phyloP scores from a whole-genome alignment of 37 sponge, comb jelly and placozoan genomes.

The Amphimedon queenslandica region DNA sequence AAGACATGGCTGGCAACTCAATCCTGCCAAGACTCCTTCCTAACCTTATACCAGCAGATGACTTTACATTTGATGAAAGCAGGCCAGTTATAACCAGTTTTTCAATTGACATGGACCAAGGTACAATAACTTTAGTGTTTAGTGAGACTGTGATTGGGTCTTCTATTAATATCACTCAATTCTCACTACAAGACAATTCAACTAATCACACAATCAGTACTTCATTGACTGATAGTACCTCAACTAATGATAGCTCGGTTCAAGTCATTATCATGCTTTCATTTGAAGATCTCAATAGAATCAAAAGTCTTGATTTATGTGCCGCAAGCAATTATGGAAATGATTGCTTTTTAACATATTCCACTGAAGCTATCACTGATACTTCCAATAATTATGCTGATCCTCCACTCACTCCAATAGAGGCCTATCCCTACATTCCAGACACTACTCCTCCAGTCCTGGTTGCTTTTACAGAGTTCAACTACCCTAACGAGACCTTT shows the following conservation, averaged over 20 bases:
- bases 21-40: conserved; percentile 10
- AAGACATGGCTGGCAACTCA: conserved; percentile 68
- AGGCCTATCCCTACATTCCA: conserved; percentile 24
- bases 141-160: conserved; percentile 73
- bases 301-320: conserved; percentile 71
- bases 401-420: conserved; percentile 14
- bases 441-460: conserved; percentile 66
- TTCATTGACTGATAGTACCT: conserved; percentile 64
- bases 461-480: conserved; percentile 78
- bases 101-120: conserved; percentile 61
- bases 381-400: conserved; percentile 56
- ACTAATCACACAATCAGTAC: conserved; percentile 5
- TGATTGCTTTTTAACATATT: conserved; percentile 63
- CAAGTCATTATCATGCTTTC: conserved; percentile 48
- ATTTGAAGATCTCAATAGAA: conserved; percentile 72
- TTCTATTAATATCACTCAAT: conserved; percentile 44
- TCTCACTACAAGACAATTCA: conserved; percentile 33
- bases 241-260: conserved; percentile 31
- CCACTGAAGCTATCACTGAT: conserved; percentile 41
- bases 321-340: conserved; percentile 21
- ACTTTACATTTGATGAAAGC: conserved; percentile 42
- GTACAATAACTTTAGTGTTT: conserved; percentile 54
- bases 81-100: conserved; percentile 36
- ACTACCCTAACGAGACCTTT: conserved; percentile 63
- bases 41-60: conserved; percentile 21